Percentiles rank a stretch among this genome's conserved stretches.
Conservation (phyloP, 2,113 vertebrate species). For the Morone chrysops region DNA sequence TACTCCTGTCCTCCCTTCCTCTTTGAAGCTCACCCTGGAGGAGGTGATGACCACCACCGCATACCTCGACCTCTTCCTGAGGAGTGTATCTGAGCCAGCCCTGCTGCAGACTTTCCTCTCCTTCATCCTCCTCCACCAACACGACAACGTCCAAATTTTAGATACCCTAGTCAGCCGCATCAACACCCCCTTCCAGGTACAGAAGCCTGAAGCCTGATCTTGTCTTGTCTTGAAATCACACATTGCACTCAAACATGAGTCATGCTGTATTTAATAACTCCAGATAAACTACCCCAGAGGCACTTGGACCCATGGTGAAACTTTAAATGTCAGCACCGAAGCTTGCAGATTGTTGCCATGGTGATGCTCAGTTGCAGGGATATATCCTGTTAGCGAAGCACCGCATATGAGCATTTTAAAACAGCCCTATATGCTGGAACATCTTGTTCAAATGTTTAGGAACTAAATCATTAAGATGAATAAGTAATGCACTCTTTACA, state of each 20-base stretch:
- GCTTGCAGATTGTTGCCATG: conserved; percentile 47
- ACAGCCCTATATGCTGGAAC: background rate
- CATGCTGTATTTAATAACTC: conserved; percentile 12
- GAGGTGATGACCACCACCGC: conserved; percentile 98
- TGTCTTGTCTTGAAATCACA: background rate
- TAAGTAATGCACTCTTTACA: conserved; percentile 10
- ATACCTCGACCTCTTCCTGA: conserved; percentile 94
- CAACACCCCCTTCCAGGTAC: conserved; percentile 96
- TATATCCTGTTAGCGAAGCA: conserved; percentile 10
- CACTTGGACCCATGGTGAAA: conserved; percentile 5
- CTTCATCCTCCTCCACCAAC: conserved; percentile 93
- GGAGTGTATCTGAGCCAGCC: conserved; percentile 91
- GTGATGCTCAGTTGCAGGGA: conserved; percentile 21
- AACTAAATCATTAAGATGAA: conserved; percentile 14
- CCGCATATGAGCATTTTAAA: background rate
- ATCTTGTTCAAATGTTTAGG: conserved; percentile 22
- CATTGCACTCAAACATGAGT: background rate
- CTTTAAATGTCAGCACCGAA: conserved; percentile 34
- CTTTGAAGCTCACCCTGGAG: conserved; percentile 91
- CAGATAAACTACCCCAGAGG: background rate
- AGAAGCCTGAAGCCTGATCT: background rate
- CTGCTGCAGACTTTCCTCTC: conserved; percentile 96
- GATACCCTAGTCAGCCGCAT: conserved; percentile 96
- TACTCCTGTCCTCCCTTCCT: background rate
- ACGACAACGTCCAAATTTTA: conserved; percentile 93